phyloP scores from a whole-genome alignment of 2,797 vertebrate genomes.

The Neomorphus geoffroyi region DNA sequence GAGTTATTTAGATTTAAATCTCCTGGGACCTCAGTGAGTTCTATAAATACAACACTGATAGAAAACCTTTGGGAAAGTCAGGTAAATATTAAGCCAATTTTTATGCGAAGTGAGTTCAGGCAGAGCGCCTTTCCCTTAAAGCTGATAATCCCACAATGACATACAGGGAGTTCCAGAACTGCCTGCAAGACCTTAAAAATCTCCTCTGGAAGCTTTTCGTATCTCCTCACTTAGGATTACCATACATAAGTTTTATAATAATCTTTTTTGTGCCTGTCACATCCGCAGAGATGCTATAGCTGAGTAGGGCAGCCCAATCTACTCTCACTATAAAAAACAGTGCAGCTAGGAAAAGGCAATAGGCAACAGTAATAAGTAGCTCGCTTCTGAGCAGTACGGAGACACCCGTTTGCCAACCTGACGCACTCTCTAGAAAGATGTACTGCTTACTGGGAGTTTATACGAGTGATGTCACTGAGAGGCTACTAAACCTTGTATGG shows the following conservation, averaged over 20 bases:
- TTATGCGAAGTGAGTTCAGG: background rate
- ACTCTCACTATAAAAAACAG: no score
- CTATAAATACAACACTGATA: background rate
- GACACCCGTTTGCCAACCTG: no score
- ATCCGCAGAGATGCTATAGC: no score
- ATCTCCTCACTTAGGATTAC: background rate
- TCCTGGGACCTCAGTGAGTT: background rate
- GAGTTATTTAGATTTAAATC: background rate
- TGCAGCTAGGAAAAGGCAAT: no score
- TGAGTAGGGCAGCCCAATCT: no score
- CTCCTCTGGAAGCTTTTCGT: background rate
- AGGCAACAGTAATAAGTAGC: no score
- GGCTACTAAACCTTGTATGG: no score
- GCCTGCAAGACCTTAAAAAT: background rate
- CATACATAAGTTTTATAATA: background rate
- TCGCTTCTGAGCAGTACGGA: no score
- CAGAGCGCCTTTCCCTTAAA: background rate
- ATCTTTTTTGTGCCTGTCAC: background rate
- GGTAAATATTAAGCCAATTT: background rate
- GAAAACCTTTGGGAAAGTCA: fast-evolving
- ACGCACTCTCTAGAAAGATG: no score
- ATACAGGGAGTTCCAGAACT: background rate
- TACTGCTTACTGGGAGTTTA: no score
- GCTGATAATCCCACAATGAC: background rate
- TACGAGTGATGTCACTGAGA: no score